Conservation (phyloP, 2,113 vertebrate genomes). For the Plestiodon gilberti region DNA sequence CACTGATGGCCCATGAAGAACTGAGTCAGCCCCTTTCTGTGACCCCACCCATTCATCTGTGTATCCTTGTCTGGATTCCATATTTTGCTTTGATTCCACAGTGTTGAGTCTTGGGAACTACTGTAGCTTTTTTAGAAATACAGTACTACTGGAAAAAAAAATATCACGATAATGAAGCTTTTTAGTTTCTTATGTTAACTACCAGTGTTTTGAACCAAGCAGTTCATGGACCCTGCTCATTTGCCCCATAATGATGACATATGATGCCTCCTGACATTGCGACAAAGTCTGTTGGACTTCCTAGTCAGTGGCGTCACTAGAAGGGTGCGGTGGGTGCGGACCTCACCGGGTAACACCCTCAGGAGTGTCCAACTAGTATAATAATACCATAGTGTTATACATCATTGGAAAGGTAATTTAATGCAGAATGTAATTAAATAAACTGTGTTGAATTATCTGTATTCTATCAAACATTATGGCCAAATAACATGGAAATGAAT, state of each 20-base stretch:
- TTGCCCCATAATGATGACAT: conserved; percentile 32
- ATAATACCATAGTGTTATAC: too few species aligned
- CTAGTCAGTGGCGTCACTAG: too few species aligned
- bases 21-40: not conserved
- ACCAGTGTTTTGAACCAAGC: not conserved
- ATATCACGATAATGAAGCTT: not conserved
- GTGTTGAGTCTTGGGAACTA: not conserved
- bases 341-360: too few species aligned
- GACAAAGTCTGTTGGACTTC: not conserved
- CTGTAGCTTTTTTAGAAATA: not conserved
- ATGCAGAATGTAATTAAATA: too few species aligned
- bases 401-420: too few species aligned
- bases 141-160: not conserved
- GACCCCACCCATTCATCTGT: not conserved
- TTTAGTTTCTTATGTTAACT: not conserved
- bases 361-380: too few species aligned
- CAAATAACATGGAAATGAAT: too few species aligned
- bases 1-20: not conserved
- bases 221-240: not conserved
- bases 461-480: too few species aligned
- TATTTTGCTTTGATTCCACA: not conserved
- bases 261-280: conserved; percentile 1
- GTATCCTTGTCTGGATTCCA: not conserved
- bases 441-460: too few species aligned
- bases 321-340: too few species aligned